Evolutionary conservation across 2,113 vertebrate species (phyloP), one percentile per base, ranked within the genome.

Genomic region (Mastomys coucha): DNA sequence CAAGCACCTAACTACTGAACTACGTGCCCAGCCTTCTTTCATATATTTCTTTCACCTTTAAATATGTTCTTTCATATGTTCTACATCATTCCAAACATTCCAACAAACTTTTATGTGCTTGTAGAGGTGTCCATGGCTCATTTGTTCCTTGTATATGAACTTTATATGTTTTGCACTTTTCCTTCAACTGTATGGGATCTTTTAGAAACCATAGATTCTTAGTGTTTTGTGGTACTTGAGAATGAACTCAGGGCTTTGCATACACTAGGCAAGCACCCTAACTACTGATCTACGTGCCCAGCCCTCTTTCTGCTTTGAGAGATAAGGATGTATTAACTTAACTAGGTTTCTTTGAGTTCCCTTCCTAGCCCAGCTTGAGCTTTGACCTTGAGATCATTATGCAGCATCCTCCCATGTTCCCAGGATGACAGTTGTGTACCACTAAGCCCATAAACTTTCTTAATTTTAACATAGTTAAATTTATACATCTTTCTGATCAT

Each of bases 381-480:
- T 70, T 88, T 88, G 65, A 88, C 65, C 67, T 69, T 72, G 67
- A n/a, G 45, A 72, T 72, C 12, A 26, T 88, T 51, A 51, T 72
- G 49, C 22, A 53, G 49, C 19, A 53, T 36, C 33, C 33, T 53
- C 45, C 10, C 4, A 1, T 14, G 63, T 69, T 49, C 10, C 45
- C 20, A 51, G 33, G 65, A n/a, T 72, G 13, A n/a, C 2, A 51
- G 19, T 45, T 36, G 2, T 49, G 17, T 49, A 1, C 65, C 42
- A 26, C 12, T 22, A 53, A 70, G 19, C 42, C 28, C 5, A 26
- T 0, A 33, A 53, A 17, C 2, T n/a, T 36, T 14, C 49, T 89
- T 95, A 72, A 84, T 95, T 93, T 96, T 56, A 49, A 24, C 49
- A 1, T 28, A 92, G 20, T 93, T 91, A 81, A 86, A 65, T 86